Base-by-base conservation (phyloP, 1,140 invertebrate genomes). In the Agraylea sexmaculata region DNA sequence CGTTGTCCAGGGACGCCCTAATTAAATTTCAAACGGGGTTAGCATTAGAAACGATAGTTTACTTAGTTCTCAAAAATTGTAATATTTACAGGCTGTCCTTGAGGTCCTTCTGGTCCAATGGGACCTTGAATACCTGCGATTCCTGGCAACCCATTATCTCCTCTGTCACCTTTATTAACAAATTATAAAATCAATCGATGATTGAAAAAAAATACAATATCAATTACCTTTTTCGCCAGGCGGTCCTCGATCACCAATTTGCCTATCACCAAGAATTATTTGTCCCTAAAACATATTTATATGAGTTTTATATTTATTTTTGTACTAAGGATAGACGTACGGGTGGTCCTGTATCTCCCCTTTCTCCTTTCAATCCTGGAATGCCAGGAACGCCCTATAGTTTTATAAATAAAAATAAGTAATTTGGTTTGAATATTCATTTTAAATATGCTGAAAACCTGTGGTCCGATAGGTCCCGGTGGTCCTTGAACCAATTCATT, bases 91-190 rank as follows among this genome's bases (percentile, higher is more conserved):
- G n/a, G n/a, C n/a, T n/a, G n/a, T n/a, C n/a, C n/a, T n/a, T n/a
- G n/a, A n/a, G n/a, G n/a, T n/a, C n/a, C n/a, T n/a, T n/a, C n/a
- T n/a, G n/a, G n/a, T n/a, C n/a, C n/a, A n/a, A n/a, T n/a, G n/a
- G n/a, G 8, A 20, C 32, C 40, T 13, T n/a, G n/a, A 7, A 25
- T 44, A 36, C 50, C 51, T 28, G 40, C 27, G 34, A 35, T 28
- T 43, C 53, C 53, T n/a, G 46, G 42, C 28, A 40, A 40, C 31
- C 57, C 57, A 43, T 52, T 43, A n/a, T 57, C 54, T 13, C 55
- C 54, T 30, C 50, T 41, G 13, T 51, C 51, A 4, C 56, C 56
- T n/a, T n/a, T n/a, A n/a, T n/a, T n/a, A n/a, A n/a, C n/a, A n/a
- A n/a, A n/a, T n/a, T n/a, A n/a, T n/a, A n/a, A n/a, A n/a, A n/a